Evolutionary conservation across 1,140 invertebrate species (phyloP).

Genomic region (Linepithema humile): DNA sequence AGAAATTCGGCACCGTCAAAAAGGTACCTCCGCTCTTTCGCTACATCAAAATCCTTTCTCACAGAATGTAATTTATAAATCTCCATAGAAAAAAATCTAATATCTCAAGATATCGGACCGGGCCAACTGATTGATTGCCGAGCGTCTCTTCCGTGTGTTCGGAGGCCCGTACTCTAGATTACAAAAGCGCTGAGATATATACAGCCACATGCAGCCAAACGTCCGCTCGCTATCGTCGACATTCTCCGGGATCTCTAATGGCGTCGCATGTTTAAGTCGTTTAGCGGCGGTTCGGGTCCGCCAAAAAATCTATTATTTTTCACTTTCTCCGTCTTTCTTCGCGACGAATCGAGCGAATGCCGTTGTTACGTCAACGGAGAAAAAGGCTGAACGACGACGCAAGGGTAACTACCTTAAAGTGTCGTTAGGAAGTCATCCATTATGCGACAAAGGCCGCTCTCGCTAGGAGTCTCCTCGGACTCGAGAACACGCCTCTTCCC

Average conservation of each 20-base stretch:
- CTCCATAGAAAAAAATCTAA: conserved; percentile 29
- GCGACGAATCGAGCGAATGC: conserved; percentile 35
- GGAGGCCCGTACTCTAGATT: conserved; percentile 35
- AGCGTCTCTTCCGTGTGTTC: conserved; percentile 8
- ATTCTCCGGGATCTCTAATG: conserved; percentile 51
- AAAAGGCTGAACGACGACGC: conserved; percentile 69
- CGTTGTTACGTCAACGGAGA: conserved; percentile 47
- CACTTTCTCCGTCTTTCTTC: conserved; percentile 58
- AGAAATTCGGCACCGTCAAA: too few relatives aligned
- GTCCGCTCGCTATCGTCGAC: neutral
- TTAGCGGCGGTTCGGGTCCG: conserved; percentile 35
- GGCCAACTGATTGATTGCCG: conserved; percentile 36
- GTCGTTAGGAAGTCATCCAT: conserved; percentile 82
- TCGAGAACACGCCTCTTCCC: conserved; percentile 29
- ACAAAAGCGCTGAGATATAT: neutral
- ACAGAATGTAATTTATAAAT: conserved; percentile 18
- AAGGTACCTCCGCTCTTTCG: neutral
- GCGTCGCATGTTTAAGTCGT: conserved; percentile 73
- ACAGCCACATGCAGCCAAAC: conserved; percentile 9
- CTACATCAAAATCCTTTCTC: neutral
- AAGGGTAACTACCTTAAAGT: conserved; percentile 81
- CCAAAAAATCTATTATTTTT: conserved; percentile 80
- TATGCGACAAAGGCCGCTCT: conserved; percentile 77
- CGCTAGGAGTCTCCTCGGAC: conserved; percentile 75
- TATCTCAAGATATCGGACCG: conserved; percentile 39